Evolutionary conservation across 2,113 vertebrate genomes (phyloP), one percentile per base, ranked within the genome.

Genomic region (Oncorhynchus kisutch): DNA sequence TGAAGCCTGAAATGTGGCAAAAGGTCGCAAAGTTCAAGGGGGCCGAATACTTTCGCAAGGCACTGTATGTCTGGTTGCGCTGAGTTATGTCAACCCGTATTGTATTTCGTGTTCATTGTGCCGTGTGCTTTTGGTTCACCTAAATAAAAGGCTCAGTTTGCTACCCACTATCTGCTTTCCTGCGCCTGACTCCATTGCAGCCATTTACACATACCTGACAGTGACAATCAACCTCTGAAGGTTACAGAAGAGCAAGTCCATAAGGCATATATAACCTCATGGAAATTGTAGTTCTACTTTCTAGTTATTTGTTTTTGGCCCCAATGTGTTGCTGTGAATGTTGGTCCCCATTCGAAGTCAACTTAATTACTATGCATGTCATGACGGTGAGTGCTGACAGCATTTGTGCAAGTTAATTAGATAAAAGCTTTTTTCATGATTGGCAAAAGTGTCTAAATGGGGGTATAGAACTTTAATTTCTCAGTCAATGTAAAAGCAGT

Each of bases 401-500:
- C 31, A 14, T 74, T 78, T 16, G 12, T 79, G 1, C 1, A 8
- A 76, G 74, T 74, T 76, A 79, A 86, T 80, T 81, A 14, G 57
- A 60, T 22, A 25, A 65, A 25, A 65, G 62, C 75, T 13, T 48
- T 78, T 70, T 76, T 77, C 57, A 45, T 77, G 72, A 12, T 70
- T 83, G 5, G 8, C 39, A 39, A 31, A 83, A 79, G 76, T 62
- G 64, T 79, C 70, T 78, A 57, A 51, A 12, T 72, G 48, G 20
- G 39, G 39, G 51, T 62, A 72, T 16, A 75, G 64, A 14, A 16
- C 57, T 6, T 24, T 75, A 74, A 84, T 71, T 80, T 29, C 51
- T 51, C n/a, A 73, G 39, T 59, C 59, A 31, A 62, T 66, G 81
- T 78, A 65, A 81, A 86, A 84, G 18, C 49, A 54, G 57, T 73